Evolutionary conservation across 2,888 invertebrate genomes (phyloP).

Genomic region (Hirtodrosophila confusa): DNA sequence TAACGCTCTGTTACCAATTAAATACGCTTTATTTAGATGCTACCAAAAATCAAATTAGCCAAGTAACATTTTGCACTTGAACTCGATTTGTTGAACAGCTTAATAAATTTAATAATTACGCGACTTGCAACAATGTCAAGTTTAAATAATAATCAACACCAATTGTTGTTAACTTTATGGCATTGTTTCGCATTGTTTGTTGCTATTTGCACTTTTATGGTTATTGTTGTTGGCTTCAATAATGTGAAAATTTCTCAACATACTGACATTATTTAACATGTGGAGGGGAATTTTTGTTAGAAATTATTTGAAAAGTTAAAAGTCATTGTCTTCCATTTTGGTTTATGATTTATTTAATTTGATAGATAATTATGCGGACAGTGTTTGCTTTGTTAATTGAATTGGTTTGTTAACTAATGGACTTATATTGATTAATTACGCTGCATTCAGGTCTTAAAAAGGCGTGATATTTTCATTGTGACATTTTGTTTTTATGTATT

Average conservation of each 20-base stretch:
- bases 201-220: not conserved
- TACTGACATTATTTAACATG: conserved; percentile 39
- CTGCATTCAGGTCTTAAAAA: conserved; percentile 44
- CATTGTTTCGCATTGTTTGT: conserved; percentile 25
- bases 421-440: conserved; percentile 68
- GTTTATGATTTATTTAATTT: conserved; percentile 45
- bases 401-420: conserved; percentile 52
- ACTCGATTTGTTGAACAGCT: conserved; percentile 51
- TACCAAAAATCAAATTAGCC: conserved; percentile 9
- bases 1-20: conserved; percentile 57
- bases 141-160: conserved; percentile 44
- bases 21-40: conserved; percentile 74
- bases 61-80: conserved; percentile 55
- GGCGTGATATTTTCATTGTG: conserved; percentile 25
- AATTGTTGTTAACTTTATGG: conserved; percentile 44
- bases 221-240: conserved; percentile 15
- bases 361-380: conserved; percentile 39
- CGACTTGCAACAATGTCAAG: conserved; percentile 71
- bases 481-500: conserved; percentile 31
- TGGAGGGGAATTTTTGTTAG: not conserved
- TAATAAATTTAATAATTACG: conserved; percentile 54
- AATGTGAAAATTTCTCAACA: conserved; percentile 50
- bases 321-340: conserved; percentile 47
- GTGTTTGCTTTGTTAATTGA: conserved; percentile 70
- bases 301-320: conserved; percentile 37